Evolutionary conservation across 2,888 invertebrate species (phyloP).

Genomic region (Hirudinaria manillensis): DNA sequence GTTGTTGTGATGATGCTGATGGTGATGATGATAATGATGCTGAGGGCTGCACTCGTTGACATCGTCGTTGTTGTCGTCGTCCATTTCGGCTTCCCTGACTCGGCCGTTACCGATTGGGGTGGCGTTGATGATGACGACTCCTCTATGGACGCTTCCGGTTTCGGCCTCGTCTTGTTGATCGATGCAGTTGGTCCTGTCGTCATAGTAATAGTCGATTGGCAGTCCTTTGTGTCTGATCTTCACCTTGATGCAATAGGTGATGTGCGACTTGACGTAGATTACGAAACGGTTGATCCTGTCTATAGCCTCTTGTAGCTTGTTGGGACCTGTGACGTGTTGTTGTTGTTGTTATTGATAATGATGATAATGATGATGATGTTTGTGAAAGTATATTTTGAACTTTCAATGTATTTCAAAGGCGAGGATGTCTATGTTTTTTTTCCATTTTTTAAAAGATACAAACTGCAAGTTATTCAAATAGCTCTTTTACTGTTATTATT

Average conservation of each 20-base stretch:
- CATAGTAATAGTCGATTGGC: constrained; percentile 26
- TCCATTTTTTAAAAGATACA: too few relatives aligned
- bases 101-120: constrained; percentile 26
- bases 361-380: too few relatives aligned
- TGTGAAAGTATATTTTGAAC: too few relatives aligned
- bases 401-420: neutral
- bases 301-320: constrained; percentile 94
- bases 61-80: constrained; percentile 9
- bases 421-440: neutral
- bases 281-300: constrained; percentile 68
- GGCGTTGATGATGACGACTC: constrained; percentile 19
- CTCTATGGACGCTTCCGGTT: constrained; percentile 18
- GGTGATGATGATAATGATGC: too few relatives aligned
- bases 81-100: neutral
- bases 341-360: neutral
- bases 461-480: too few relatives aligned
- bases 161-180: neutral
- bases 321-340: constrained; percentile 72
- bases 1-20: too few relatives aligned
- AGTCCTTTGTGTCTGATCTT: constrained; percentile 28
- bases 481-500: too few relatives aligned
- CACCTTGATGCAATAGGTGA: constrained; percentile 51
- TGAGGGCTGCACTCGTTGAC: too few relatives aligned
- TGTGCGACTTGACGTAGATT: constrained; percentile 41
- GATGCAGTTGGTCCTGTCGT: constrained; percentile 21